Evolutionary conservation across 2,797 vertebrate genomes (phyloP), one percentile per base, ranked within the genome.

Genomic region (Gymnothorax reevesii): DNA sequence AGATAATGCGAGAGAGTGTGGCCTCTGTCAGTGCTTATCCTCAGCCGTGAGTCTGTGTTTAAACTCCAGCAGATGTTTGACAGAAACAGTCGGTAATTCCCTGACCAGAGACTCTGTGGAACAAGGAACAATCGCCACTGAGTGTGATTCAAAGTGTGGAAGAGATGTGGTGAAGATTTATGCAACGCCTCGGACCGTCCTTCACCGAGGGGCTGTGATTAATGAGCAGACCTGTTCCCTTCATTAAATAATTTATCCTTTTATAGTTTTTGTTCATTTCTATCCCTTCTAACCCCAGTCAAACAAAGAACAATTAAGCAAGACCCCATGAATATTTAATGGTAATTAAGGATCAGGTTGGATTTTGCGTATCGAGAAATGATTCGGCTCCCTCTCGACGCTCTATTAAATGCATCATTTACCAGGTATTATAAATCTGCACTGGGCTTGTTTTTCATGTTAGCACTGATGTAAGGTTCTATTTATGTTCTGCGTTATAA

Each of bases 291-390:
- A 86, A 92, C 83, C 87, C 83, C 87, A 84, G 89, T 88, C 83
- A 85, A 91, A 89, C 75, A 89, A 89, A 85, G 87, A 90, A 86
- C 90, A 90, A 91, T 93, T 92, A 90, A 83, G 82, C 82, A 87
- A 91, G 92, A 92, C 86, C 86, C 88, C 89, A 88, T 92, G 89
- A 92, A 94, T 94, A 94, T 93, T 93, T 92, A 89, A 90, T 88
- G 86, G 82, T 92, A 92, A 94, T 94, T 93, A 91, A 85, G 90
- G 90, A 84, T 80, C 88, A 93, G 90, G 94, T 94, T 93, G 91
- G 87, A 92, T 90, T 94, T 91, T 87, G 93, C 93, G 93, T 94
- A 93, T 94, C 91, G 92, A 91, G 90, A 90, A 92, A 91, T 84
- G 90, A 60, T 82, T 84, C 64, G 91, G 87, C 88, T 88, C 57